phyloP scores from a whole-genome alignment of 2,797 vertebrate genomes.

The Phrynocephalus vlangalii region DNA sequence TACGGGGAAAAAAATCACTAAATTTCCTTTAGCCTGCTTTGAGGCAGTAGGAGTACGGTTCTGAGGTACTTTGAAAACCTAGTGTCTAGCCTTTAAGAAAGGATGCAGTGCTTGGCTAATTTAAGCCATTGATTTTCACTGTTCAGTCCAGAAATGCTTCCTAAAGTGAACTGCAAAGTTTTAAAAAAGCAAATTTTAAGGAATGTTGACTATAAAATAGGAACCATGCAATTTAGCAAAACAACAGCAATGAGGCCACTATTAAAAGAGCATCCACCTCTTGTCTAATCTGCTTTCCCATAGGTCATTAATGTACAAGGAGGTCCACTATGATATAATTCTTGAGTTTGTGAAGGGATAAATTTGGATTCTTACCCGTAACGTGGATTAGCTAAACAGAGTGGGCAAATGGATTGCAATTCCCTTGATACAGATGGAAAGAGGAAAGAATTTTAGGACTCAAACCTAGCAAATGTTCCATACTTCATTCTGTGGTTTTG shows the following conservation, averaged over 20 bases:
- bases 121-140: not conserved
- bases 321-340: too few relatives aligned
- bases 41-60: not conserved
- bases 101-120: not conserved
- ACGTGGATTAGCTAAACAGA: not conserved
- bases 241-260: not conserved
- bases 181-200: not conserved
- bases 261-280: not conserved
- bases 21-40: conserved; percentile 18
- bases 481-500: too few relatives aligned
- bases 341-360: too few relatives aligned
- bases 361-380: too few relatives aligned
- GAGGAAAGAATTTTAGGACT: too few relatives aligned
- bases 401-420: not conserved
- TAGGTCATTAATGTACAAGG: too few relatives aligned
- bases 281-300: not conserved
- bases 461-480: too few relatives aligned
- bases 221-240: not conserved
- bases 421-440: not conserved
- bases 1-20: not conserved
- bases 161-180: not conserved
- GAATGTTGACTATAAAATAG: not conserved
- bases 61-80: not conserved
- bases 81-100: not conserved
- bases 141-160: not conserved